Conservation (phyloP, 2,888 invertebrate species). For the Elegia similella region DNA sequence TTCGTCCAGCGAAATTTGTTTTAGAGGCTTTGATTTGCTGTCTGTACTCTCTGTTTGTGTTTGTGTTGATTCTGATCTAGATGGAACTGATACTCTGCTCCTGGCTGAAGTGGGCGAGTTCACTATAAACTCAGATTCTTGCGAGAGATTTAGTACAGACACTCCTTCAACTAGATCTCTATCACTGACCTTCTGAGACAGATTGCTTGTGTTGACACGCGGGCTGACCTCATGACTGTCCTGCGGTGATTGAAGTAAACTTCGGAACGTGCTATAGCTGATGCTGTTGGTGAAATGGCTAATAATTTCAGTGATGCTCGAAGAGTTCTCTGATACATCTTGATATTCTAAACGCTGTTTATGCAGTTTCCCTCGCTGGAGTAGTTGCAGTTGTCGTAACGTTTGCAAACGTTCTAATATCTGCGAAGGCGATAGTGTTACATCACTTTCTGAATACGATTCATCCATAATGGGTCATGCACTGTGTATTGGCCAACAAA, state of each 20-base stretch:
- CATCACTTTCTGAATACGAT: slow-evolving; percentile 63
- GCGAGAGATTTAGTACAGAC: slow-evolving; percentile 65
- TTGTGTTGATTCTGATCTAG: slow-evolving; percentile 25
- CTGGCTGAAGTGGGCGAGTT: slow-evolving; percentile 50
- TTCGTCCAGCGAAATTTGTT: slow-evolving; percentile 65
- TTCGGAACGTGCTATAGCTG: slow-evolving; percentile 70
- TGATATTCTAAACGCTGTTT: slow-evolving; percentile 63
- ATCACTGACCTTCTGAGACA: slow-evolving; percentile 46
- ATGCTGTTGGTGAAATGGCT: slow-evolving; percentile 70
- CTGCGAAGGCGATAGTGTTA: slow-evolving; percentile 68
- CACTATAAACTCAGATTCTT: slow-evolving; percentile 62
- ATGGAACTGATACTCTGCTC: slow-evolving; percentile 41
- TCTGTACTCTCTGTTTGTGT: slow-evolving; percentile 23
- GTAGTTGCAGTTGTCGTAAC: slow-evolving; percentile 61
- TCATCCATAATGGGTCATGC: slow-evolving; percentile 49
- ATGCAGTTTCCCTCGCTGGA: slow-evolving; percentile 71
- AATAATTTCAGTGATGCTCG: slow-evolving; percentile 65
- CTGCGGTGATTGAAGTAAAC: slow-evolving; percentile 56
- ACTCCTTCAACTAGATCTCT: slow-evolving; percentile 71
- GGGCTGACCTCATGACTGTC: slow-evolving; percentile 45
- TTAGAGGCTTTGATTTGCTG: slow-evolving; percentile 50
- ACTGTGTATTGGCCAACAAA: neutral
- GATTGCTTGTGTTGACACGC: slow-evolving; percentile 33
- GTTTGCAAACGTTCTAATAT: slow-evolving; percentile 67
- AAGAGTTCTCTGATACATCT: slow-evolving; percentile 56